phyloP scores from a whole-genome alignment of 1,140 invertebrate genomes.

The Trichonephila inaurata region DNA sequence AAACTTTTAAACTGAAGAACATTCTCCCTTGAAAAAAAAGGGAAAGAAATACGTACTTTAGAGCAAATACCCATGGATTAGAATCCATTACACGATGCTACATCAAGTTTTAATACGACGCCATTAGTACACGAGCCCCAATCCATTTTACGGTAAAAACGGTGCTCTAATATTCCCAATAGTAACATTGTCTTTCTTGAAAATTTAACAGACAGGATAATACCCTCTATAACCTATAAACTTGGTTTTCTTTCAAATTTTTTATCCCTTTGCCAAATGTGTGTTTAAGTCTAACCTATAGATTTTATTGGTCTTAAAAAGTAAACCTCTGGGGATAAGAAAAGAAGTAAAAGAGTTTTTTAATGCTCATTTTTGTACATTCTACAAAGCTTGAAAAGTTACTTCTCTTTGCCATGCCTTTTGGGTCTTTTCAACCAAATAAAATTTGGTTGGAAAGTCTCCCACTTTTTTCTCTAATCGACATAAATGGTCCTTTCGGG shows the following conservation, averaged over 20 bases:
- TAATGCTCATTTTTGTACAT: conserved; percentile 47
- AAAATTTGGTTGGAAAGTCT: conserved; percentile 19
- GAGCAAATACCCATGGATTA: background rate
- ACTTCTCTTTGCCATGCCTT: background rate
- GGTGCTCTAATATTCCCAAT: conserved; percentile 54
- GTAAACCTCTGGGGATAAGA: conserved; percentile 39
- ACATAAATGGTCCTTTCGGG: conserved; percentile 56
- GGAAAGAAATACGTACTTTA: background rate
- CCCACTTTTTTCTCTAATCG: conserved; percentile 26
- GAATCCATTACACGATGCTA: conserved; percentile 29
- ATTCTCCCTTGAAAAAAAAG: background rate
- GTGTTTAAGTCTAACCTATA: conserved; percentile 64
- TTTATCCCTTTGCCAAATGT: conserved; percentile 37
- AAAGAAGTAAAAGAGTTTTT: conserved; percentile 41
- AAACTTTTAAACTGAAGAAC: background rate
- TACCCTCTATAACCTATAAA: conserved; percentile 63
- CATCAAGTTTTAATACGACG: conserved; percentile 52
- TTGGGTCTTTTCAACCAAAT: conserved; percentile 15
- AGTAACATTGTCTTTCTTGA: conserved; percentile 51
- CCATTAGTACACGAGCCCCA: conserved; percentile 37
- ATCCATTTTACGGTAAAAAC: conserved; percentile 21
- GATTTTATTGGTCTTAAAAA: conserved; percentile 72
- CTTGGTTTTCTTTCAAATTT: conserved; percentile 11
- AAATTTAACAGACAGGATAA: conserved; percentile 62
- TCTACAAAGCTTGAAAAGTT: conserved; percentile 29